Percentiles rank a stretch among this genome's conserved stretches.
Evolutionary conservation across 2,113 vertebrate genomes (phyloP).

Genomic region (Lethenteron reissneri): DNA sequence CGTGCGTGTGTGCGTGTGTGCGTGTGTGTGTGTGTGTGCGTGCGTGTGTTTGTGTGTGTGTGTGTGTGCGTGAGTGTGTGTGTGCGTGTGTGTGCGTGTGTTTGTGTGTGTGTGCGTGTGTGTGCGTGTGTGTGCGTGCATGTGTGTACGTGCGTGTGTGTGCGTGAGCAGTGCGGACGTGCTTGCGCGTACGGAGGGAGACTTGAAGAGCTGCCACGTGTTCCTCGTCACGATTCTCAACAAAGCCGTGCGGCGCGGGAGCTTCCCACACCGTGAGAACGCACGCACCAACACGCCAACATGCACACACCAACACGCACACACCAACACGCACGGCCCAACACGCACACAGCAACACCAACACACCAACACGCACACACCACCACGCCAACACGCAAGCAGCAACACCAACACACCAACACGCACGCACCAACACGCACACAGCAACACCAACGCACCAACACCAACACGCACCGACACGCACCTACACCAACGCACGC

Average conservation of each 20-base stretch:
- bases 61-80: not conserved
- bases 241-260: conserved; percentile 84
- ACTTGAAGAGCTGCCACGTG: conserved; percentile 97
- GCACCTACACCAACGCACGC: no score
- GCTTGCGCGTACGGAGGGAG: conserved; percentile 93
- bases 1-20: not conserved
- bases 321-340: no score
- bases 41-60: no score
- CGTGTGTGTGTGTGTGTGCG: not conserved
- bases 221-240: conserved; percentile 90
- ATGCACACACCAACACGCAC: no score
- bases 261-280: conserved; percentile 82
- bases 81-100: not conserved
- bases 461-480: no score
- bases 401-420: no score
- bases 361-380: no score
- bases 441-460: no score
- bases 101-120: not conserved
- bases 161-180: conserved; percentile 27
- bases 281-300: no score
- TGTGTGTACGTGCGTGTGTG: not conserved
- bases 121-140: not conserved
- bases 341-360: no score
- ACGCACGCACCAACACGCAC: no score
- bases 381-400: no score